Conservation (phyloP, 1,140 invertebrate species). For the Cheumatopsyche charites region DNA sequence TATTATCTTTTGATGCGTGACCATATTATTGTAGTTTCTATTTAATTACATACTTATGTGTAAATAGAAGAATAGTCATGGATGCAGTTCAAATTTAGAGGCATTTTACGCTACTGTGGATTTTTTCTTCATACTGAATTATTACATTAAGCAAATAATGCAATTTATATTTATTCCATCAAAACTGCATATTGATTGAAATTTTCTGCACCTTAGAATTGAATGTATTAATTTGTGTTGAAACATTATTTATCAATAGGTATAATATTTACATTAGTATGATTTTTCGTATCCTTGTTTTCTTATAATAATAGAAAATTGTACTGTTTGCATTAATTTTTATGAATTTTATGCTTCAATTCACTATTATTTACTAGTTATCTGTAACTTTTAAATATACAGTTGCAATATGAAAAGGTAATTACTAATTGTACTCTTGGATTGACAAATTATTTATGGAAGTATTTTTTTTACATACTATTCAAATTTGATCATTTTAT, state of each 20-base stretch:
- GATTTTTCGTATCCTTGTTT: conserved; percentile 17
- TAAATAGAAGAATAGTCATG: conserved; percentile 21
- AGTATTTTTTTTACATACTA: conserved; percentile 32
- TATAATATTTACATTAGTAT: conserved; percentile 22
- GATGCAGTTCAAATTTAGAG: conserved; percentile 31
- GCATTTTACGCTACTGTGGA: conserved; percentile 36
- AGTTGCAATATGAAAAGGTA: not conserved
- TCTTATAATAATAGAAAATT: conserved; percentile 7
- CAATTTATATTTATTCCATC: conserved; percentile 44
- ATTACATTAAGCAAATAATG: conserved; percentile 41
- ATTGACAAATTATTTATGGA: conserved; percentile 3
- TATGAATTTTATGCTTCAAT: conserved; percentile 12
- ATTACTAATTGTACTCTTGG: not conserved
- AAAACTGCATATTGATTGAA: conserved; percentile 47
- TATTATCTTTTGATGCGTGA: not conserved
- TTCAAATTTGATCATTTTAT: not conserved
- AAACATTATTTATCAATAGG: conserved; percentile 24
- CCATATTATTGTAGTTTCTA: not conserved
- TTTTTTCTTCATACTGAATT: conserved; percentile 32
- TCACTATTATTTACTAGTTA: conserved; percentile 13
- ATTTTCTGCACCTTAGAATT: conserved; percentile 49
- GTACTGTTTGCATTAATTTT: conserved; percentile 20
- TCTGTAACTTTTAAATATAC: not conserved
- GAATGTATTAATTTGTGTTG: conserved; percentile 47
- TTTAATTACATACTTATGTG: not conserved